Evolutionary conservation across 2,888 invertebrate species (phyloP).

Genomic region (Dicranocentrus wangi): DNA sequence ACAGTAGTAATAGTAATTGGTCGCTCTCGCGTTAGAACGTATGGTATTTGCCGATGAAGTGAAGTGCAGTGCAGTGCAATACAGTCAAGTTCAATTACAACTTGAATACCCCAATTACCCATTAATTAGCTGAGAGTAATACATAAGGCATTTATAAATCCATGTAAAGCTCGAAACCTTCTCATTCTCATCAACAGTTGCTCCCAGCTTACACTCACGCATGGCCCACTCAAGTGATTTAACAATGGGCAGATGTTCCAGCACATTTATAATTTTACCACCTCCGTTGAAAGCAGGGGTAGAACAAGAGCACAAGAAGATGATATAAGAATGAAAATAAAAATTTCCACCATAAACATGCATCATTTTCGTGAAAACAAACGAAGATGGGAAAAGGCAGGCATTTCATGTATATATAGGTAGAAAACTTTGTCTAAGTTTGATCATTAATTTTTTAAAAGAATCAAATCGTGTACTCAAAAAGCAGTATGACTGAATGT

Average conservation of each 20-base stretch:
- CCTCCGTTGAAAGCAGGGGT: slow-evolving; percentile 47
- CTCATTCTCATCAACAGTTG: neutral
- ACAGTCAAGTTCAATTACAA: neutral
- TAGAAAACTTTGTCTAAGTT: slow-evolving; percentile 45
- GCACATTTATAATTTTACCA: slow-evolving; percentile 50
- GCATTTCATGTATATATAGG: slow-evolving; percentile 13
- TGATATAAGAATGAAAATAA: slow-evolving; percentile 22
- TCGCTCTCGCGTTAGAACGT: too few relatives aligned
- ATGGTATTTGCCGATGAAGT: too few relatives aligned
- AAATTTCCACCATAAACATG: slow-evolving; percentile 31
- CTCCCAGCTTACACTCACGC: neutral
- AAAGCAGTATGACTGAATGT: slow-evolving; percentile 36
- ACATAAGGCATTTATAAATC: slow-evolving; percentile 1
- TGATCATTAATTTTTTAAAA: slow-evolving; percentile 62
- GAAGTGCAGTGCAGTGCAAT: too few relatives aligned
- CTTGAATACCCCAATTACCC: slow-evolving; percentile 7
- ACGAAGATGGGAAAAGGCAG: slow-evolving; percentile 37
- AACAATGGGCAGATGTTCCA: slow-evolving; percentile 40
- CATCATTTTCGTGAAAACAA: slow-evolving; percentile 2
- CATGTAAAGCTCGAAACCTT: slow-evolving; percentile 7
- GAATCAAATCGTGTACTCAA: slow-evolving; percentile 56
- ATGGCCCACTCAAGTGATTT: slow-evolving; percentile 17
- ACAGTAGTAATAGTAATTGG: too few relatives aligned
- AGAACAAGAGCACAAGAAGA: slow-evolving; percentile 13
- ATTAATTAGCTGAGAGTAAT: slow-evolving; percentile 9